phyloP scores from a whole-genome alignment of 2,113 vertebrate species.

The Miniopterus natalensis region DNA sequence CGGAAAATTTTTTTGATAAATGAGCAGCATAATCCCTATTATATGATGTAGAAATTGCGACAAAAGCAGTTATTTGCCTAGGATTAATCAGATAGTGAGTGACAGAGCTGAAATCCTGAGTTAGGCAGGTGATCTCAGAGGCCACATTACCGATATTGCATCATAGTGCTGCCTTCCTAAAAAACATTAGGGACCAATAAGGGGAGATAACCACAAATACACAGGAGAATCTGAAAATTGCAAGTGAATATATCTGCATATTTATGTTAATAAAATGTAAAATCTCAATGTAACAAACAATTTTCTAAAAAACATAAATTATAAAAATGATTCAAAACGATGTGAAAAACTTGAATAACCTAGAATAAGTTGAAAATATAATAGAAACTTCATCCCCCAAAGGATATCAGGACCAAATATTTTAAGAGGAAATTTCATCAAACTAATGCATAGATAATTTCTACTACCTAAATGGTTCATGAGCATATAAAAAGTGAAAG shows the following conservation, averaged over 20 bases:
- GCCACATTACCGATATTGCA: background rate
- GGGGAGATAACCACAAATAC: background rate
- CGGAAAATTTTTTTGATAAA: background rate
- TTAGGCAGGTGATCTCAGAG: background rate
- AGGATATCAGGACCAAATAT: background rate
- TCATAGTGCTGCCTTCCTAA: background rate
- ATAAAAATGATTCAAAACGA: conserved; percentile 34
- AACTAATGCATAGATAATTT: background rate
- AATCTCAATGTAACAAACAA: background rate
- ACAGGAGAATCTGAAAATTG: background rate
- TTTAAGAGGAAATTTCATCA: conserved; percentile 30
- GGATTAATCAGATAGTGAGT: background rate
- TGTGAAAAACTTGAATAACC: conserved; percentile 19
- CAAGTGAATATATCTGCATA: conserved; percentile 20
- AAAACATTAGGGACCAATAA: background rate
- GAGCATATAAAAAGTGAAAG: background rate
- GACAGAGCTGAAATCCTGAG: background rate
- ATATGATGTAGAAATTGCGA: background rate
- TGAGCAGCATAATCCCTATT: background rate
- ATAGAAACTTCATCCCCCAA: background rate
- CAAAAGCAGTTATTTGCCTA: background rate
- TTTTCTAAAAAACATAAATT: conserved; percentile 51
- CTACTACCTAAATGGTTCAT: background rate
- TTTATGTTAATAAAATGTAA: background rate
- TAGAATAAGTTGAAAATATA: conserved; percentile 44